Percentiles rank a stretch among this genome's conserved stretches.
These are phyloP conservation scores for Silvanus unidentatus DNA, from an alignment of 2,888 invertebrate genomes.

Conservation along the genomic window DNA sequence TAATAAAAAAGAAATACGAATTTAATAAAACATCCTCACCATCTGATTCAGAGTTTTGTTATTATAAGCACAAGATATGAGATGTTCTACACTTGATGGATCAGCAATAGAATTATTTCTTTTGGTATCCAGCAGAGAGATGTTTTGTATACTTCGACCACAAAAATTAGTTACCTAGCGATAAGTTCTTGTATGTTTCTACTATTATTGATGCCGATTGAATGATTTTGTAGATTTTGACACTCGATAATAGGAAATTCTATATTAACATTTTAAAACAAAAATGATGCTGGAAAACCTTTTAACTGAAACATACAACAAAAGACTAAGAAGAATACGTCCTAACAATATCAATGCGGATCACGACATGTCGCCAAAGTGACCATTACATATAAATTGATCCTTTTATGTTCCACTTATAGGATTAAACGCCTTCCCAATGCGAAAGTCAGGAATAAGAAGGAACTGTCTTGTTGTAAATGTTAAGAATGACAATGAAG, in stretches of 20 bases:
- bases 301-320: slow-evolving; percentile 4
- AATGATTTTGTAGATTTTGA: slow-evolving; percentile 34
- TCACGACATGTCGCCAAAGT: slow-evolving; percentile 38
- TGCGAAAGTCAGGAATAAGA: too few relatives aligned
- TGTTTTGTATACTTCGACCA: slow-evolving; percentile 31
- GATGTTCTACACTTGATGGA: slow-evolving; percentile 34
- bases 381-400: slow-evolving; percentile 43
- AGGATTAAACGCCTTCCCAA: too few relatives aligned
- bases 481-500: too few relatives aligned
- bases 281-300: not conserved
- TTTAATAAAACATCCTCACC: too few relatives aligned
- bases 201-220: slow-evolving; percentile 32
- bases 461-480: too few relatives aligned
- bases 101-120: slow-evolving; percentile 42
- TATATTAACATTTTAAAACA: not conserved
- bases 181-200: slow-evolving; percentile 16
- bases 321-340: not conserved
- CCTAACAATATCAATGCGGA: slow-evolving; percentile 22
- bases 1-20: too few relatives aligned
- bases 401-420: slow-evolving; percentile 28
- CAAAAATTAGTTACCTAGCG: slow-evolving; percentile 33
- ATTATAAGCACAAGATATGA: too few relatives aligned
- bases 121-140: slow-evolving; percentile 35
- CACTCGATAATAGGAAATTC: slow-evolving; percentile 31
- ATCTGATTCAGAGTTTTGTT: too few relatives aligned